A percentile compares a stretch with the other conserved stretches of the same genome.
These are phyloP conservation scores for Numida meleagris DNA, from an alignment of 2,113 vertebrate genomes.

Conservation along the genomic window DNA sequence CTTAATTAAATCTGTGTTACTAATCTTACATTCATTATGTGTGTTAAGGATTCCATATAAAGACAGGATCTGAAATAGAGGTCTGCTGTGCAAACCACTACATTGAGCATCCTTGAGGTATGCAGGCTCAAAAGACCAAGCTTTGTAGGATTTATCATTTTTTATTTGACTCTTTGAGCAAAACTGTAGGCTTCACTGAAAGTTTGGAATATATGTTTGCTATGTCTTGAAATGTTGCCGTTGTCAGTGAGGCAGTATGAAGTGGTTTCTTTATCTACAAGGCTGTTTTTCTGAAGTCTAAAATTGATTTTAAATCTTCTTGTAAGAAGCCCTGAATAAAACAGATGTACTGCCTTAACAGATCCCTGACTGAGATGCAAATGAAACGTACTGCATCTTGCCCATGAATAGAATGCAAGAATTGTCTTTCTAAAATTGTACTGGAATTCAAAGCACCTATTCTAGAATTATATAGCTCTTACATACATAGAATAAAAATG, in stretches of 20 bases:
- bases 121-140: neutral
- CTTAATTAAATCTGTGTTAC: neutral
- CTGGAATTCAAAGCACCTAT: neutral
- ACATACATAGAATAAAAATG: neutral
- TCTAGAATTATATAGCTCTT: neutral
- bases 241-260: neutral
- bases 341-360: neutral
- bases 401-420: neutral
- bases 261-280: neutral
- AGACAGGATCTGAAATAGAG: neutral
- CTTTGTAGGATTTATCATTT: neutral
- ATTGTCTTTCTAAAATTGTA: neutral
- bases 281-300: neutral
- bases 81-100: neutral
- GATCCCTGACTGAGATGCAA: neutral
- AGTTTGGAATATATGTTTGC: neutral
- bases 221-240: neutral
- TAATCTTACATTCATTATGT: rapidly evolving
- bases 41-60: neutral
- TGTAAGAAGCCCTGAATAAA: neutral
- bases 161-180: neutral
- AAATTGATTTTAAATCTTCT: neutral
- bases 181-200: neutral
- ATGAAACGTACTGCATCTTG: neutral
- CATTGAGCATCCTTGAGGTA: neutral